These are phyloP conservation scores for Ericerus pela DNA, from an alignment of 1,140 invertebrate species.

Conservation along the genomic window DNA sequence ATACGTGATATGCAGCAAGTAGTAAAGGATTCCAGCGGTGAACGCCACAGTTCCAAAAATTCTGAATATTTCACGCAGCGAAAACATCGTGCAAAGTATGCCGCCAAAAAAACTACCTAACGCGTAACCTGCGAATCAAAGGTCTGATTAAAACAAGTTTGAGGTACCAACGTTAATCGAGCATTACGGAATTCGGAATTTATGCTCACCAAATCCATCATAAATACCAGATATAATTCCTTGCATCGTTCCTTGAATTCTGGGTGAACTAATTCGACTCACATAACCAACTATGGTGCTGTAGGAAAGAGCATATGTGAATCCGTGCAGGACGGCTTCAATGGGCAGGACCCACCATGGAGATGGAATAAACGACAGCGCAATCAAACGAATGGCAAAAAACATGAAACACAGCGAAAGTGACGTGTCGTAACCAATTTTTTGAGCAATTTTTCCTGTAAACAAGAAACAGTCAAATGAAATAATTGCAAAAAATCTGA, in stretches of 20 bases:
- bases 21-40: not conserved
- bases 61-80: not conserved
- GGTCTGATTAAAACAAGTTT: too few relatives aligned
- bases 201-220: not conserved
- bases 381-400: slow-evolving; percentile 46
- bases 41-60: not conserved
- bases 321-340: slow-evolving; percentile 55
- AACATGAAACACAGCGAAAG: slow-evolving; percentile 53
- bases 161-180: too few relatives aligned
- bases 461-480: slow-evolving; percentile 14
- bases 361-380: slow-evolving; percentile 50
- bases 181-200: too few relatives aligned
- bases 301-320: slow-evolving; percentile 61
- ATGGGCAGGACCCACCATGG: slow-evolving; percentile 58
- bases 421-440: slow-evolving; percentile 51
- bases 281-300: slow-evolving; percentile 59
- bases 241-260: not conserved
- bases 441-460: slow-evolving; percentile 51
- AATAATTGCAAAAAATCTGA: too few relatives aligned
- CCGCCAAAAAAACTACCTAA: not conserved
- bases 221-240: not conserved
- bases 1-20: not conserved
- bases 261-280: not conserved
- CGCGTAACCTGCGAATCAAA: not conserved
- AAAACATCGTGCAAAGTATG: not conserved